Percentiles rank a stretch among this genome's conserved stretches.
phyloP scores from a whole-genome alignment of 2,113 vertebrate genomes.

The Isichthys henryi region DNA sequence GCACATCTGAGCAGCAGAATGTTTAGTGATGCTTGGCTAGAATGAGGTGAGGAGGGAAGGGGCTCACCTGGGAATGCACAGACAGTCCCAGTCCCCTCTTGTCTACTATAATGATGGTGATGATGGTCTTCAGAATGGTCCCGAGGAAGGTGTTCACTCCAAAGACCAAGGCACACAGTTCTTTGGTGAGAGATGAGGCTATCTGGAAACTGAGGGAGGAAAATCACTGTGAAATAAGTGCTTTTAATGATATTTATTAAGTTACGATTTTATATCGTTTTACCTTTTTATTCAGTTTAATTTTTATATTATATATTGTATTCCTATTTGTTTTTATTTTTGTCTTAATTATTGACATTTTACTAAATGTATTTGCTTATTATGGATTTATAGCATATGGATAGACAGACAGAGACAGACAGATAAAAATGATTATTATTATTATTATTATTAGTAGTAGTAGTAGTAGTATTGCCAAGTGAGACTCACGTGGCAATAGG shows the following conservation, averaged over 20 bases:
- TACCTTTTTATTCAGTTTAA: background rate
- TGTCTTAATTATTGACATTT: background rate
- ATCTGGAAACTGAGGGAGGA: slow-evolving; percentile 79
- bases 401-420: too few relatives aligned
- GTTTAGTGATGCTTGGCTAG: background rate
- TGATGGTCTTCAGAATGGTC: slow-evolving; percentile 73
- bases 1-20: background rate
- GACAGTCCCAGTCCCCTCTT: slow-evolving; percentile 68
- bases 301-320: background rate
- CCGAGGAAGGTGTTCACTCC: slow-evolving; percentile 88
- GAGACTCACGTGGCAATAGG: slow-evolving; percentile 85
- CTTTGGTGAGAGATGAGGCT: slow-evolving; percentile 80
- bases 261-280: background rate
- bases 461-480: background rate
- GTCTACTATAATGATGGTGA: slow-evolving; percentile 73
- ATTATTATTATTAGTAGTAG: background rate
- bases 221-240: background rate
- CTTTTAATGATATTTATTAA: background rate
- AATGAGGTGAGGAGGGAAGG: background rate
- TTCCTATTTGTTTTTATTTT: background rate
- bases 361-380: background rate
- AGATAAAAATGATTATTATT: background rate
- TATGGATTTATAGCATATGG: background rate
- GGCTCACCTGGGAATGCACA: slow-evolving; percentile 70
- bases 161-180: slow-evolving; percentile 87